Percentiles rank a stretch among this genome's conserved stretches.
phyloP scores from a whole-genome alignment of 2,797 vertebrate species.

The Ispidina lecontei region DNA sequence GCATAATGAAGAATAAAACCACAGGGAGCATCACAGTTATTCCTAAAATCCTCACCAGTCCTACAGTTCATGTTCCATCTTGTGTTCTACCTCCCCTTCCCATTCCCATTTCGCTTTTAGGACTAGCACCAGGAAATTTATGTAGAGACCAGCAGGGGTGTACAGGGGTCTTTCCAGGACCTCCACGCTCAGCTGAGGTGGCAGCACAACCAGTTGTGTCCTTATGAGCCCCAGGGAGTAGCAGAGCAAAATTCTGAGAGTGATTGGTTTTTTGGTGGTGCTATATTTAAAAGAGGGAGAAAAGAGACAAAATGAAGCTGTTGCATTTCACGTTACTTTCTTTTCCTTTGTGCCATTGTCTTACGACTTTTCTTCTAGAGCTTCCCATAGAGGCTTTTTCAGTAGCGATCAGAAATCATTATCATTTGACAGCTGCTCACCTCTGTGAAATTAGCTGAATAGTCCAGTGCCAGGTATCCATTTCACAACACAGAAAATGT shows the following conservation, averaged over 20 bases:
- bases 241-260: not conserved
- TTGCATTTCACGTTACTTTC: not conserved
- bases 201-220: not conserved
- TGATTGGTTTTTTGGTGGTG: not conserved
- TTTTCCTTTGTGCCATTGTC: not conserved
- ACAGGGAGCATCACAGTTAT: accelerated
- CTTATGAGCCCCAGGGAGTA: not conserved
- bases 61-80: not conserved
- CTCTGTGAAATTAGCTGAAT: not conserved
- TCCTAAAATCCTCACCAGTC: not conserved
- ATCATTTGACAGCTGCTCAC: not conserved
- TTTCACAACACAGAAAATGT: slow-evolving; percentile 14
- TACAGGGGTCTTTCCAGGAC: not conserved
- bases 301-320: not conserved
- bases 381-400: not conserved
- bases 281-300: not conserved
- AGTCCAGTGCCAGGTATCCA: slow-evolving; percentile 16
- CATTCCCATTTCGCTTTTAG: accelerated
- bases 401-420: not conserved
- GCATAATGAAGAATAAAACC: not conserved
- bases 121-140: not conserved
- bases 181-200: not conserved
- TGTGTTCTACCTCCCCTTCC: not conserved
- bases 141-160: not conserved
- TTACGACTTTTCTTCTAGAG: not conserved